Evolutionary conservation across 2,113 vertebrate genomes (phyloP).

Genomic region (Nothocercus nigrocapillus): DNA sequence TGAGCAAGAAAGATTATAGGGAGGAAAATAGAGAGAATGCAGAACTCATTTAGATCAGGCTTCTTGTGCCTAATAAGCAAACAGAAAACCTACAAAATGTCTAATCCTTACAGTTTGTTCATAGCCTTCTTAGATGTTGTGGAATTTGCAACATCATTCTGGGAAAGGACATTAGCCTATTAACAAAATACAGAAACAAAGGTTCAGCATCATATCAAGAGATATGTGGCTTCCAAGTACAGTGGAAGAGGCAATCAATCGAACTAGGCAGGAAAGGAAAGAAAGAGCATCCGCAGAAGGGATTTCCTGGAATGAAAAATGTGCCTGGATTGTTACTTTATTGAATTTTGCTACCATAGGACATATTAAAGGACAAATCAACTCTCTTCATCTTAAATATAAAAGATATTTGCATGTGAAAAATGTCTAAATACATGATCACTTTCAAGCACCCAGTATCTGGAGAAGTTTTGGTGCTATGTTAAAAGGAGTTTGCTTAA

Average conservation of each 20-base stretch:
- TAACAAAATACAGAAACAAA: conserved; percentile 14
- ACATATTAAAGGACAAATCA: neutral
- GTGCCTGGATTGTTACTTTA: neutral
- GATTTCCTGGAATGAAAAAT: neutral
- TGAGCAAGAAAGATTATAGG: neutral
- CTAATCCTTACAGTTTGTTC: conserved; percentile 3
- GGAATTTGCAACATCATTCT: neutral
- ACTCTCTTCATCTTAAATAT: neutral
- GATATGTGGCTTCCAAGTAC: neutral
- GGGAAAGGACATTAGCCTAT: neutral
- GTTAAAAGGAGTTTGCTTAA: neutral
- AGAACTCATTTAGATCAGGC: conserved; percentile 44
- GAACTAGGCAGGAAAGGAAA: conserved; percentile 9
- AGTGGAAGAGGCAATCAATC: neutral
- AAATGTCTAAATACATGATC: neutral
- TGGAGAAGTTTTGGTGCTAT: neutral
- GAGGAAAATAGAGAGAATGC: neutral
- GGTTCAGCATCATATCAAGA: neutral
- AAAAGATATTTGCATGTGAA: neutral
- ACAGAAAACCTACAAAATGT: neutral
- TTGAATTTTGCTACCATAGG: neutral
- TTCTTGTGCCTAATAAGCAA: conserved; percentile 23
- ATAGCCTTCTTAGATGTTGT: neutral
- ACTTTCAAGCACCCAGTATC: neutral
- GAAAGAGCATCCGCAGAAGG: neutral